phyloP scores from a whole-genome alignment of 1,140 invertebrate species.

The Procambarus clarkii region DNA sequence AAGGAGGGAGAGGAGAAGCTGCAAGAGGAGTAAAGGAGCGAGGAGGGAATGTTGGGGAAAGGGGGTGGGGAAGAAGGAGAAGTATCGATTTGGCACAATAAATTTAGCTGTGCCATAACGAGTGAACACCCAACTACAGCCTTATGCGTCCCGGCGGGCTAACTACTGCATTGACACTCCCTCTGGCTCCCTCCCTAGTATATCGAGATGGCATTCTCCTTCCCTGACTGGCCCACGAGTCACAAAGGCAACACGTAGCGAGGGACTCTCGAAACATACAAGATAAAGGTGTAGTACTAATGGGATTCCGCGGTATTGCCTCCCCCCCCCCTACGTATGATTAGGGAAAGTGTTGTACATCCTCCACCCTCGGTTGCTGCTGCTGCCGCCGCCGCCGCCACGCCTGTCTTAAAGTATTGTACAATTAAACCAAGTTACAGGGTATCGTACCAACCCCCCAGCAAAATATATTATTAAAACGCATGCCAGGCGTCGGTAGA shows the following conservation, averaged over 20 bases:
- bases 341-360: conserved; percentile 44
- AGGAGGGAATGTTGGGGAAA: conserved; percentile 19
- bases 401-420: conserved; percentile 44
- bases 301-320: conserved; percentile 1
- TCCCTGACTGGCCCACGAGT: neutral
- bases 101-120: conserved; percentile 52
- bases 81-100: conserved; percentile 66
- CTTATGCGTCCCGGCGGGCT: conserved; percentile 27
- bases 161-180: conserved; percentile 6
- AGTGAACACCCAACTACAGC: conserved; percentile 58
- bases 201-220: conserved; percentile 42
- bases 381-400: neutral
- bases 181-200: conserved; percentile 21
- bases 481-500: conserved; percentile 16
- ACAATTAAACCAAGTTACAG: conserved; percentile 53
- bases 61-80: conserved; percentile 7
- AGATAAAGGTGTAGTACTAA: neutral
- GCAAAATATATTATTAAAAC: conserved; percentile 42
- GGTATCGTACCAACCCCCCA: conserved; percentile 18
- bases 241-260: neutral
- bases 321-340: no score
- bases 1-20: no score
- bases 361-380: neutral
- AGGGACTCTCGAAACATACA: neutral
- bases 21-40: conserved; percentile 5